Base-by-base conservation (phyloP, 2,797 vertebrate genomes). In the Rousettus madagascariensis region DNA sequence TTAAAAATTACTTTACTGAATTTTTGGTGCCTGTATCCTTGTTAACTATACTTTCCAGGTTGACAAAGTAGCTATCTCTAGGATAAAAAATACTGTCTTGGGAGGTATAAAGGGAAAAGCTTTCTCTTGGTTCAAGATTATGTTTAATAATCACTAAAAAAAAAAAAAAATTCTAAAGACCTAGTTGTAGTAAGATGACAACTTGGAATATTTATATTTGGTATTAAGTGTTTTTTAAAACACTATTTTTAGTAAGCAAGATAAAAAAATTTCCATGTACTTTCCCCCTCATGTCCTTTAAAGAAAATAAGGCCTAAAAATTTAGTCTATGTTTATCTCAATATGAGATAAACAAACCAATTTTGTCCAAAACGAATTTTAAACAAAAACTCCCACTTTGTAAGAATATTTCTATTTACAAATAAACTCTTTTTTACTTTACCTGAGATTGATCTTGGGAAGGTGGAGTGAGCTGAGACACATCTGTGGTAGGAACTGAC, bases 361-460 rank as follows among this genome's bases (percentile, higher is more conserved):
- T 95, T 91, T 90, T 96, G 36, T 17, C 86, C 57, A 90, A 94
- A 94, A 88, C 30, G 15, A 77, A 93, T 72, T 95, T 95, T 96
- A 91, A 97, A 92, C 24, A 86, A 88, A 94, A 92, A 79, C 10
- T 84, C 69, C 78, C 49, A 91, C 57, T 83, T 74, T 84, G 20
- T 24, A 88, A 95, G 51, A 95, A 78, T 41, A 91, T 57, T 88
- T 89, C 55, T 75, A 87, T 92, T 92, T 75, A 93, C 30, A 95
- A 96, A 75, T 66, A 94, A 77, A 51, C 15, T 69, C 30, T 66
- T n/a, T 94, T 95, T 95, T 69, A 53, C 57, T 95, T 98, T 98
- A 99, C 99, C 99, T 99, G 99, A 99, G 99, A 99, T 97, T 99
- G 98, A 98, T 99, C 99, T 98, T 99, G 99, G 97, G 99, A 99